These are phyloP conservation scores for Onychorhynchus coronatus DNA, from an alignment of 2,113 vertebrate genomes.

Conservation along the genomic window DNA sequence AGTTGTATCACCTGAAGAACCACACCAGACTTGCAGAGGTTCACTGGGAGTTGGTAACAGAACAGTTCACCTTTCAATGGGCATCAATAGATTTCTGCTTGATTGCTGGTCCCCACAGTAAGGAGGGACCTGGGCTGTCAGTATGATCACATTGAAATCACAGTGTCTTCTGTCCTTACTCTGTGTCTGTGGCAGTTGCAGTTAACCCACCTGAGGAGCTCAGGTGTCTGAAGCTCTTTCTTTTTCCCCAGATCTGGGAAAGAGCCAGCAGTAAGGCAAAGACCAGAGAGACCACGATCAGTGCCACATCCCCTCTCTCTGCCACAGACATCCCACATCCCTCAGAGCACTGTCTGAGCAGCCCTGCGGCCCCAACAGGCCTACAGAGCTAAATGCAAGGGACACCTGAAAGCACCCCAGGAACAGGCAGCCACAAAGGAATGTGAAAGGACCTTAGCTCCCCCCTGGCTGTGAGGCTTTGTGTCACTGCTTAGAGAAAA, in stretches of 20 bases:
- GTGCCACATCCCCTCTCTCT: not conserved
- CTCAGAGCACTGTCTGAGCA: not conserved
- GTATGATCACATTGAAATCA: not conserved
- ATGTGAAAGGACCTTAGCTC: not conserved
- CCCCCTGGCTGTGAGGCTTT: conserved; percentile 6
- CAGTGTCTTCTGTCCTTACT: not conserved
- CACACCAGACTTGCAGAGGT: not conserved
- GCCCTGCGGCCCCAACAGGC: not conserved
- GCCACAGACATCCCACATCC: not conserved
- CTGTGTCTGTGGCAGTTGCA: not conserved
- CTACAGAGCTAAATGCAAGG: not conserved
- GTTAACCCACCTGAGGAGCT: not conserved
- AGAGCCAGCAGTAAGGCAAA: not conserved
- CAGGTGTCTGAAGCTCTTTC: not conserved
- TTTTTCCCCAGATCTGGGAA: not conserved
- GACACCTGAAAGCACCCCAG: not conserved
- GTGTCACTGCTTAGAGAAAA: not conserved
- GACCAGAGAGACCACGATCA: not conserved
- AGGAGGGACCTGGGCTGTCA: not conserved
- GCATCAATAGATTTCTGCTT: not conserved
- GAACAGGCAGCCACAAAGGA: not conserved
- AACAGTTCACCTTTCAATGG: not conserved
- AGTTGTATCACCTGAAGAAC: not conserved
- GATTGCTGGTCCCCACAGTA: not conserved
- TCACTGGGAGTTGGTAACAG: not conserved